These are phyloP conservation scores for Noctua comes DNA, from an alignment of 2,888 invertebrate genomes.

Conservation along the genomic window DNA sequence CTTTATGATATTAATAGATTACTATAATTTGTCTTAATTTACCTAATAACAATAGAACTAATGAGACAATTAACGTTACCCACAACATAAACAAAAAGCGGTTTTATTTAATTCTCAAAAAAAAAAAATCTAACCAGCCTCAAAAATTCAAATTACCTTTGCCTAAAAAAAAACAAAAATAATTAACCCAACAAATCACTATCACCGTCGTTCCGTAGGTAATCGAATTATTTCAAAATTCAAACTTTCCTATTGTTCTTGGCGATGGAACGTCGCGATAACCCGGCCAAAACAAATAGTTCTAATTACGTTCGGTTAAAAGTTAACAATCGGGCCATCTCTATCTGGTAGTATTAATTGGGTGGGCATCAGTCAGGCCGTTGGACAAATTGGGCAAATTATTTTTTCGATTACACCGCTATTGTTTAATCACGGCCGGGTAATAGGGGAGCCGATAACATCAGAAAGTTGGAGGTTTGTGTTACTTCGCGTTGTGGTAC, in stretches of 20 bases:
- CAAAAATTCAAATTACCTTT: slow-evolving; percentile 39
- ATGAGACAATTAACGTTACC: slow-evolving; percentile 26
- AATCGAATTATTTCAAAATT: slow-evolving; percentile 83
- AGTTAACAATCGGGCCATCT: slow-evolving; percentile 85
- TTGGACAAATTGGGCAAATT: slow-evolving; percentile 87
- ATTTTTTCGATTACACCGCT: slow-evolving; percentile 88
- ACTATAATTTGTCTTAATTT: neutral
- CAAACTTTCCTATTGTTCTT: slow-evolving; percentile 85
- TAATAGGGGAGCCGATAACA: slow-evolving; percentile 83
- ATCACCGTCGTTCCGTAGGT: slow-evolving; percentile 74
- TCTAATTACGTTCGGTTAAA: slow-evolving; percentile 85
- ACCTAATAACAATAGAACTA: slow-evolving; percentile 12
- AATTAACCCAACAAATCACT: slow-evolving; percentile 70
- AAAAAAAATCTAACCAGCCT: slow-evolving; percentile 8
- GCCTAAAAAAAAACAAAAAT: slow-evolving; percentile 47
- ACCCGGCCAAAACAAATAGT: slow-evolving; percentile 86
- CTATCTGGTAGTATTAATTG: slow-evolving; percentile 87
- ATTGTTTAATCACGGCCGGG: slow-evolving; percentile 87
- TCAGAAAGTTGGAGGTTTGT: slow-evolving; percentile 71
- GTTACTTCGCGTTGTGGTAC: slow-evolving; percentile 65
- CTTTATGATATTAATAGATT: neutral
- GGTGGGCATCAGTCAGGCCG: slow-evolving; percentile 77
- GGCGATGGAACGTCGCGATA: slow-evolving; percentile 76
- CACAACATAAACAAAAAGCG: slow-evolving; percentile 31
- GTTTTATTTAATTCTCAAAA: slow-evolving; percentile 12